Evolutionary conservation across 1,140 invertebrate genomes (phyloP).

Genomic region (Pseudoatta argentina): DNA sequence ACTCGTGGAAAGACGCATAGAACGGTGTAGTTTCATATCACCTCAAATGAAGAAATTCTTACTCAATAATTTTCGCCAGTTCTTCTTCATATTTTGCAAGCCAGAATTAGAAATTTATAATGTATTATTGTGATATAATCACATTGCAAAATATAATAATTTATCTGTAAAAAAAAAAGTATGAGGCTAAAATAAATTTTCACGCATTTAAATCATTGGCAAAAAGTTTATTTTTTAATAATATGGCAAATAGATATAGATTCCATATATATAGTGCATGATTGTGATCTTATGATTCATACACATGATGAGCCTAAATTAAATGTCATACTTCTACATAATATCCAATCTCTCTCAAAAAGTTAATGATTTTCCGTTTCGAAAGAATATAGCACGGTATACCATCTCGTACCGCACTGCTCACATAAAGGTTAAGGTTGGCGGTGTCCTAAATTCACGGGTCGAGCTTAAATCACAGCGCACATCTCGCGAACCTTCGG

Average conservation of each 20-base stretch:
- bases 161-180: neutral
- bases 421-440: slow-evolving; percentile 41
- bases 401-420: neutral
- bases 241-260: neutral
- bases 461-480: slow-evolving; percentile 36
- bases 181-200: neutral
- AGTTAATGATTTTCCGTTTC: neutral
- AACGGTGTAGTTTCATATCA: slow-evolving; percentile 1
- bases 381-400: neutral
- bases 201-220: neutral
- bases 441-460: slow-evolving; percentile 31
- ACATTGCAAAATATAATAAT: neutral
- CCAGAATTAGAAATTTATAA: neutral
- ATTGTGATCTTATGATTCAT: neutral
- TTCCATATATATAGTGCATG: neutral
- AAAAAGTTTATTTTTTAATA: neutral
- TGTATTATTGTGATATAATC: neutral
- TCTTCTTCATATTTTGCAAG: neutral
- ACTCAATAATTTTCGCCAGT: neutral
- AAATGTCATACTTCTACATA: neutral
- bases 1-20: neutral
- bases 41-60: slow-evolving; percentile 8
- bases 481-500: slow-evolving; percentile 40
- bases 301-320: neutral
- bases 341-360: neutral